Evolutionary conservation across 1,140 invertebrate genomes (phyloP).

Genomic region (Rhagoletis zephyria): DNA sequence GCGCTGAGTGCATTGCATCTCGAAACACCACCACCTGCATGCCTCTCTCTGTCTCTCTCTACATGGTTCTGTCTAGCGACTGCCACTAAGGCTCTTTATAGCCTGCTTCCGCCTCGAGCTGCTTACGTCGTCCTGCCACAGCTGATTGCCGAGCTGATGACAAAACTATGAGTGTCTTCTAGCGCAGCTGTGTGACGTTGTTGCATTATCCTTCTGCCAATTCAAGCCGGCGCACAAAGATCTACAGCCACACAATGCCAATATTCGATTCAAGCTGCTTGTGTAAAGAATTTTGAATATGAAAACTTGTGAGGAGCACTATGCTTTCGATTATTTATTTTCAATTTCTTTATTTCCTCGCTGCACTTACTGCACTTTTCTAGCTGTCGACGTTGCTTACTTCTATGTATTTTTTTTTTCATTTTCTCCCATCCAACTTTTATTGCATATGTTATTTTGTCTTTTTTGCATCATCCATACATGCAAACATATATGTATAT

Average conservation of each 20-base stretch:
- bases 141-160: neutral
- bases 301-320: neutral
- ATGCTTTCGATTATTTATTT: slow-evolving; percentile 4
- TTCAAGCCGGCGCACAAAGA: neutral
- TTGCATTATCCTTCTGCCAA: neutral
- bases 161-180: neutral
- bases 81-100: neutral
- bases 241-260: neutral
- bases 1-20: neutral
- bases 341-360: neutral
- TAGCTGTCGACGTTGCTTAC: neutral
- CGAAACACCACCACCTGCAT: neutral
- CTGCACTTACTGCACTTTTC: neutral
- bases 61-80: neutral
- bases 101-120: neutral
- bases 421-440: too few species aligned
- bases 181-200: neutral
- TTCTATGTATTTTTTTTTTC: too few species aligned
- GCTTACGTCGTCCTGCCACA: neutral
- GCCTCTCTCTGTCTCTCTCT: neutral
- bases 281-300: neutral
- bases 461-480: neutral
- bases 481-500: neutral
- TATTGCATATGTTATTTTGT: too few species aligned
- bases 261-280: neutral